Conservation (phyloP, 1,140 invertebrate genomes). For the Drosophila oshimai region DNA sequence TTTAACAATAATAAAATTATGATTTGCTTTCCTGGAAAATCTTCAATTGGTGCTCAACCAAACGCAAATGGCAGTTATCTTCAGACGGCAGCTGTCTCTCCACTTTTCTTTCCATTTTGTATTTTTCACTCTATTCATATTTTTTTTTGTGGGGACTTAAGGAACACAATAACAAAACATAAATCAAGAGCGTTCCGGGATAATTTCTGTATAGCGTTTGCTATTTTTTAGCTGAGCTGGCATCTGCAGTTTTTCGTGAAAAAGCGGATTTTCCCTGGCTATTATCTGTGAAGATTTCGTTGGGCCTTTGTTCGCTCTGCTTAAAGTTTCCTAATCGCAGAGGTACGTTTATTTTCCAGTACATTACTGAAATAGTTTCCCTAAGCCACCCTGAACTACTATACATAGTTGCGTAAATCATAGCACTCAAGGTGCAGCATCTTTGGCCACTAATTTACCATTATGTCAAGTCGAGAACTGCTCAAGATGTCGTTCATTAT, state of each 20-base stretch:
- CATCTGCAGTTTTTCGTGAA: slow-evolving; percentile 67
- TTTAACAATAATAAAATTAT: no score
- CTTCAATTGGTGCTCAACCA: slow-evolving; percentile 44
- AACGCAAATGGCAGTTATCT: slow-evolving; percentile 43
- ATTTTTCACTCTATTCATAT: slow-evolving; percentile 9
- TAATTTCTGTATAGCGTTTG: slow-evolving; percentile 51
- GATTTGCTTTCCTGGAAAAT: not conserved
- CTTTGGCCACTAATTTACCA: slow-evolving; percentile 72
- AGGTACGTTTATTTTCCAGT: not conserved
- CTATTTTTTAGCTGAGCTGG: slow-evolving; percentile 48
- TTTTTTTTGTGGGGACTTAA: slow-evolving; percentile 37
- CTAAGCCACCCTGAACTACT: slow-evolving; percentile 25
- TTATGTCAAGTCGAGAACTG: slow-evolving; percentile 66
- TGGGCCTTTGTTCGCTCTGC: slow-evolving; percentile 37
- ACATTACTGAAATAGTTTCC: not conserved
- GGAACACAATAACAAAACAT: slow-evolving; percentile 76
- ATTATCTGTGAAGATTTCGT: slow-evolving; percentile 41
- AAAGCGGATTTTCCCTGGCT: slow-evolving; percentile 44
- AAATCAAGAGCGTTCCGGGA: slow-evolving; percentile 58
- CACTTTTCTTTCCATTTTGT: slow-evolving; percentile 9
- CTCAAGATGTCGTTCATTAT: slow-evolving; percentile 77
- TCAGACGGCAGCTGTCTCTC: slow-evolving; percentile 28
- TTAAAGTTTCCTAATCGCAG: slow-evolving; percentile 1
- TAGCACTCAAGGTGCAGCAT: slow-evolving; percentile 18
- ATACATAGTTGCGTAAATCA: slow-evolving; percentile 40